Evolutionary conservation across 2,888 invertebrate species (phyloP).

Genomic region (Troglohyphantes excavatus): DNA sequence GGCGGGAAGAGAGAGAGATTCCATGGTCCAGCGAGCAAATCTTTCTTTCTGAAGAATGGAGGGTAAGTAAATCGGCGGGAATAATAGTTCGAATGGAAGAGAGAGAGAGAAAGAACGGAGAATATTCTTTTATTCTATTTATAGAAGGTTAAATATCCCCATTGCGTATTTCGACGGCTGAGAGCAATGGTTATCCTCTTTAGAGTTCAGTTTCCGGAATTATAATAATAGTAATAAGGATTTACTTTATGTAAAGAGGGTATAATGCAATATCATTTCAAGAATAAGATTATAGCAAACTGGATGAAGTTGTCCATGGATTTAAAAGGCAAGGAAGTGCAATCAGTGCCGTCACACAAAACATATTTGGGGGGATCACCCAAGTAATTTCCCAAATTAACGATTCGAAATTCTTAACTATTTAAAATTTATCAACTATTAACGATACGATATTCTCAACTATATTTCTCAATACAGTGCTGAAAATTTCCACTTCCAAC

Average conservation of each 20-base stretch:
- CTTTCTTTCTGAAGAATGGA: background rate
- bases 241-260: background rate
- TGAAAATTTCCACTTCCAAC: too few species aligned
- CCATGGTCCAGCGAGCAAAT: background rate
- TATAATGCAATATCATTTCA: background rate
- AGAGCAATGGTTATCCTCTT: background rate
- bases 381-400: too few species aligned
- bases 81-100: background rate
- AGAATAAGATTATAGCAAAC: background rate
- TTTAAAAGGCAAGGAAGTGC: too few species aligned
- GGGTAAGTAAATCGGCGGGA: too few species aligned
- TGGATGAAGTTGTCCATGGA: too few species aligned
- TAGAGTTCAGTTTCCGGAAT: background rate
- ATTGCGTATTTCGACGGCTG: background rate
- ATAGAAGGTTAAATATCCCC: background rate
- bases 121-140: background rate
- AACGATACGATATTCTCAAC: too few species aligned
- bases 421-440: too few species aligned
- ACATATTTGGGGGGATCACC: too few species aligned
- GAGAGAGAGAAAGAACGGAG: background rate
- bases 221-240: background rate
- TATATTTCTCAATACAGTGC: too few species aligned
- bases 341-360: too few species aligned
- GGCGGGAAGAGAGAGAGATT: background rate
- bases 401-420: too few species aligned